Conservation (phyloP, 2,888 invertebrate species). For the Parnassius smintheus region DNA sequence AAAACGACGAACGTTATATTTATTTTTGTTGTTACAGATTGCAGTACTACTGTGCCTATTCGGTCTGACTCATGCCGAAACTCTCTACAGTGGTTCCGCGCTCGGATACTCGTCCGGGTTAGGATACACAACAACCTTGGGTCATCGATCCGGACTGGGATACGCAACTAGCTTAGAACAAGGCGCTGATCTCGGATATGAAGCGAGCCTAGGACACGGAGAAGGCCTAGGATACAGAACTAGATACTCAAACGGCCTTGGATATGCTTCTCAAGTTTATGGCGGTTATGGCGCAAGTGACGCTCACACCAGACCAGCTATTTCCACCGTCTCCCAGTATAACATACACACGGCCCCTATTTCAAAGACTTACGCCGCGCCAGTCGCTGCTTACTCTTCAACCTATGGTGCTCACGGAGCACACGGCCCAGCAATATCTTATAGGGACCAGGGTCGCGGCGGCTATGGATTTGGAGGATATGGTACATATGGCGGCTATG, state of each 20-base stretch:
- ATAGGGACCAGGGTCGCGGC: constrained; percentile 34
- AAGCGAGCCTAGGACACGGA: constrained; percentile 13
- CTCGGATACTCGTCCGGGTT: constrained; percentile 29
- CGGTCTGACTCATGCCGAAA: constrained; percentile 49
- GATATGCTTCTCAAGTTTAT: constrained; percentile 36
- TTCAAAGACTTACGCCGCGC: constrained; percentile 44
- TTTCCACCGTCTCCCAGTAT: constrained; percentile 54
- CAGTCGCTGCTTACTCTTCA: constrained; percentile 37
- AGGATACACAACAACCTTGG: constrained; percentile 37
- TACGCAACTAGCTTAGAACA: constrained; percentile 33
- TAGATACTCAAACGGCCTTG: constrained; percentile 35
- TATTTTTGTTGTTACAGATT: constrained; percentile 42
- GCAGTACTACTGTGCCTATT: constrained; percentile 49
- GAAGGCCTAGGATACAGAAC: constrained; percentile 41
- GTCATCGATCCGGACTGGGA: constrained; percentile 24
- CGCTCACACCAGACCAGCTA: constrained; percentile 36
- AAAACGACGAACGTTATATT: neutral
- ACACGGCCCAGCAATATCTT: constrained; percentile 35
- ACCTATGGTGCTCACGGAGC: constrained; percentile 27
- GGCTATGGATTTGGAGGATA: constrained; percentile 37
- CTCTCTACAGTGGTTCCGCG: constrained; percentile 40
- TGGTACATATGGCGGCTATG: constrained; percentile 27
- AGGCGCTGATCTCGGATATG: constrained; percentile 36
- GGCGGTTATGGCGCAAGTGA: constrained; percentile 34
- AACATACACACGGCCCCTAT: constrained; percentile 44